Conservation (phyloP, 2,888 invertebrate species). For the Neoitamus cyanurus region DNA sequence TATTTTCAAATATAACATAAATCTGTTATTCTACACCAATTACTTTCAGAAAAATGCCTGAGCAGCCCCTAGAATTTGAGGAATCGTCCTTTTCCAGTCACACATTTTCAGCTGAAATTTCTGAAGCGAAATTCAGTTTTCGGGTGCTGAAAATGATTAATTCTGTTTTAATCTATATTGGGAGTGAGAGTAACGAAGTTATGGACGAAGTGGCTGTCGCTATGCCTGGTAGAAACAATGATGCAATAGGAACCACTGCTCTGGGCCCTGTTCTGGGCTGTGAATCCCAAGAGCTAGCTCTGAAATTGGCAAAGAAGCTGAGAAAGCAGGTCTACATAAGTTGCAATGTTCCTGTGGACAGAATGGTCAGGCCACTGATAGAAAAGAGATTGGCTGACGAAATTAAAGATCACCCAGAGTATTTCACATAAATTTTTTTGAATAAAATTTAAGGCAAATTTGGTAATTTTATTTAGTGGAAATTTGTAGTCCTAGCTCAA, state of each 20-base stretch:
- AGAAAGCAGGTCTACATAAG: conserved; percentile 68
- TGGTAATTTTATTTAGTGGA: no score
- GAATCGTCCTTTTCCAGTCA: conserved; percentile 60
- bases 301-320: conserved; percentile 60
- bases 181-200: conserved; percentile 60
- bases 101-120: conserved; percentile 60
- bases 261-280: conserved; percentile 63
- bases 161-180: conserved; percentile 67
- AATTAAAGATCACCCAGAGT: conserved; percentile 62
- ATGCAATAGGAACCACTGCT: conserved; percentile 63
- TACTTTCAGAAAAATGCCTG: not conserved
- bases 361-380: conserved; percentile 59
- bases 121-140: conserved; percentile 61
- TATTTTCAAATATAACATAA: not conserved
- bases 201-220: conserved; percentile 64
- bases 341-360: conserved; percentile 65
- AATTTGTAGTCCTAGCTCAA: no score
- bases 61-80: conserved; percentile 24
- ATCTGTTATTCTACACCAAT: no score
- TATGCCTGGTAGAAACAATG: conserved; percentile 55
- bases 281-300: conserved; percentile 61
- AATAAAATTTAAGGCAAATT: not conserved
- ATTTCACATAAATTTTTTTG: conserved; percentile 28
- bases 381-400: conserved; percentile 66
- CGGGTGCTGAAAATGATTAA: conserved; percentile 66